A percentile compares a stretch with the other conserved stretches of the same genome.
Conservation (phyloP, 2,888 invertebrate species). For the Leptopilina myrica region DNA sequence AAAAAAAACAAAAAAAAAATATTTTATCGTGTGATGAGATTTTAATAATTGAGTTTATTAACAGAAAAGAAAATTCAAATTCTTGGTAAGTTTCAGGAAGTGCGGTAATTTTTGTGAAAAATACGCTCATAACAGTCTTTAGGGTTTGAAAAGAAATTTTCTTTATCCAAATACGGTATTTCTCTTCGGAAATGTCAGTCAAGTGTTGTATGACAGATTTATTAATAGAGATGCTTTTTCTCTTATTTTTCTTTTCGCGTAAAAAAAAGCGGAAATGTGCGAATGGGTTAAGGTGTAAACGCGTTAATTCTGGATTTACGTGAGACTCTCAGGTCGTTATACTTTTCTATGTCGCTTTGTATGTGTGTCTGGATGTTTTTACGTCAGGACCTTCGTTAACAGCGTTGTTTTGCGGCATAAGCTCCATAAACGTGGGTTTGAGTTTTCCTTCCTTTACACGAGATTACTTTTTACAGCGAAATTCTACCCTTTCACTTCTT, state of each 20-base stretch:
- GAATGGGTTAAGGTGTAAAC: slow-evolving; percentile 29
- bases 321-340: slow-evolving; percentile 17
- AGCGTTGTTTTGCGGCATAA: slow-evolving; percentile 30
- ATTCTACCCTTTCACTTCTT: background rate
- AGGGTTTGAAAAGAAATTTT: no score
- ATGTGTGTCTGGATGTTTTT: slow-evolving; percentile 17
- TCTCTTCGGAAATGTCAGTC: background rate
- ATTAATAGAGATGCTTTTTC: background rate
- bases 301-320: slow-evolving; percentile 29
- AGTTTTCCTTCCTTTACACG: slow-evolving; percentile 14
- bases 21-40: no score
- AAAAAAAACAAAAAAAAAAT: no score
- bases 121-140: no score
- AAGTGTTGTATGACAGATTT: slow-evolving; percentile 2
- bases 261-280: background rate
- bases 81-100: no score
- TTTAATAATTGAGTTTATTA: no score
- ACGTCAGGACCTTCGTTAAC: slow-evolving; percentile 19
- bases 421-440: slow-evolving; percentile 28
- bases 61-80: no score
- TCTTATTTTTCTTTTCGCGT: background rate
- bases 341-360: slow-evolving; percentile 1
- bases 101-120: no score
- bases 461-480: slow-evolving; percentile 30
- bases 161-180: background rate